Base-by-base conservation (phyloP, 2,888 invertebrate species). In the Apocheima hispidaria region DNA sequence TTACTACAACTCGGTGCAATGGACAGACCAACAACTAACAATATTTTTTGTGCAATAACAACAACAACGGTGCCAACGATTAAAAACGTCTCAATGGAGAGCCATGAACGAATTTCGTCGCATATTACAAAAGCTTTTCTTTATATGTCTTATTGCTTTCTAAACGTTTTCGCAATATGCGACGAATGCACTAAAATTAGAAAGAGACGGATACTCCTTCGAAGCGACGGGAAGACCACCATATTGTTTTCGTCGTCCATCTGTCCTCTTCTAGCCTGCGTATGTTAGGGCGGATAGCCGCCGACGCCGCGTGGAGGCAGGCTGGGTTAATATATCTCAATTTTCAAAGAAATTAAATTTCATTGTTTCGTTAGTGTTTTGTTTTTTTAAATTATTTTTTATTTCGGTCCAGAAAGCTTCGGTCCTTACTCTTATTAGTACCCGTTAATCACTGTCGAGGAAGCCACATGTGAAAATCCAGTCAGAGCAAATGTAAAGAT, bases 21-120 rank as follows among this genome's bases (percentile, higher is more conserved):
- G 4, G 12, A 44, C 26, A 6, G n/a, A n/a, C 33, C 35, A 18
- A 23, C 44, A 36, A 35, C 12, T 28, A 52, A n/a, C 28, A 18
- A 20, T 16, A 52, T 2, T 33, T 26, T n/a, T n/a, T 36, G 36
- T 54, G 54, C 54, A 18, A 28, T 12, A 7, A 44, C 44, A 43
- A 53, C 20, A 35, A 23, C 5, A 26, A n/a, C 12, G 12, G 41
- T 44, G 35, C 53, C 23, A 12, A 28, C 16, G 7, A 46, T 16
- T 26, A 7, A 20, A 30, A 44, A n/a, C 33, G 35, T 36, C 36
- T 54, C 54, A 46, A 54, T 36, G 54, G 44, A 54, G 26, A 46
- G 20, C 54, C 18, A 46, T 20, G 14, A 21, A 6, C 18, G 26
- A 7, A 18, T 46, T 44, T 28, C 16, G 12, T 14, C 28, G 18